These are phyloP conservation scores for Gadopsis marmoratus DNA, from an alignment of 2,797 vertebrate genomes.

Conservation along the genomic window DNA sequence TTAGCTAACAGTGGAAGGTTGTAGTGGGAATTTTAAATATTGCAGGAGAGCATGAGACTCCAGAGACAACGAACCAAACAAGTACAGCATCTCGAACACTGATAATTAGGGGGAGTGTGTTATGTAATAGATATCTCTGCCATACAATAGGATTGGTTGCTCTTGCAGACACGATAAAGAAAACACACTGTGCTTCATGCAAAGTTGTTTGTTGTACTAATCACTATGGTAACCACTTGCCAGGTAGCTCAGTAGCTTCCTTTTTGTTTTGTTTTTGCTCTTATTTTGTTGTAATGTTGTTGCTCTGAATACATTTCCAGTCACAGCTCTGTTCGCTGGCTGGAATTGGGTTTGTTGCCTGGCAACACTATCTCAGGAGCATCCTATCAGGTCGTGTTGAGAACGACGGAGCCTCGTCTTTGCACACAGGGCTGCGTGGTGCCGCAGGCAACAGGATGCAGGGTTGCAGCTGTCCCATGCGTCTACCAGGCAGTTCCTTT, in stretches of 20 bases:
- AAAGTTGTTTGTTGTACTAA: slow-evolving; percentile 23
- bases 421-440: background rate
- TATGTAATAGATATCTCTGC: slow-evolving; percentile 45
- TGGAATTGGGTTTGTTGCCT: slow-evolving; percentile 59
- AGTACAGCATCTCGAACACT: slow-evolving; percentile 21
- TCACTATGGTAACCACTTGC: slow-evolving; percentile 46
- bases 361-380: slow-evolving; percentile 60
- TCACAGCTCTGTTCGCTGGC: slow-evolving; percentile 29
- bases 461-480: slow-evolving; percentile 37
- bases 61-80: slow-evolving; percentile 25
- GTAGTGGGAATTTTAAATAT: slow-evolving; percentile 26
- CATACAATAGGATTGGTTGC: slow-evolving; percentile 13
- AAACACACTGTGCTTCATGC: slow-evolving; percentile 12
- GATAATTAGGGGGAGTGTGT: slow-evolving; percentile 30
- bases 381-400: slow-evolving; percentile 44
- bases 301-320: slow-evolving; percentile 40
- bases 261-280: slow-evolving; percentile 1
- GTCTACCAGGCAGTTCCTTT: background rate
- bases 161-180: background rate
- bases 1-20: slow-evolving; percentile 39
- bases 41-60: slow-evolving; percentile 31
- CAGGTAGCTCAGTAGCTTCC: background rate
- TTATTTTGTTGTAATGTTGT: slow-evolving; percentile 40
- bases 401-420: background rate
- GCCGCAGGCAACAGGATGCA: slow-evolving; percentile 23